Conservation (phyloP, 2,888 invertebrate species). For the Dolomedes plantarius region DNA sequence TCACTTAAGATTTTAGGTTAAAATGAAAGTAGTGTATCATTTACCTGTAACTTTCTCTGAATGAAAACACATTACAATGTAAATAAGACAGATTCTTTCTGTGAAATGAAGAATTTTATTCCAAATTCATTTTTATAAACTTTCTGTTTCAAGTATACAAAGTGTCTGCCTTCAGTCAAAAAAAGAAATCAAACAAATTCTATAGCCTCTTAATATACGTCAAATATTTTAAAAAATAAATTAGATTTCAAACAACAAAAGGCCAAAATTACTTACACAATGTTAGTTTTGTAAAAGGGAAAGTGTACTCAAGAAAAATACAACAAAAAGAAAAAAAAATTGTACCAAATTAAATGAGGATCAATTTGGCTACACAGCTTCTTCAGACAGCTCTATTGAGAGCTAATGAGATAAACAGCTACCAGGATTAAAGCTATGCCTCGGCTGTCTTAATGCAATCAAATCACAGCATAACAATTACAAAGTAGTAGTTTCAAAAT, state of each 20-base stretch:
- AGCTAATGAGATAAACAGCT: conserved; percentile 30
- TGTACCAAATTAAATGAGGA: conserved; percentile 8
- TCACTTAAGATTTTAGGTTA: too few species aligned
- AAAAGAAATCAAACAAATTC: conserved; percentile 53
- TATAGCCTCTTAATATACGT: conserved; percentile 46
- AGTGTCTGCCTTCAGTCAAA: conserved; percentile 72
- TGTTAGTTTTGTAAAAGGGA: conserved; percentile 54
- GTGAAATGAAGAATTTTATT: conserved; percentile 72
- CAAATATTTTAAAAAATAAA: conserved; percentile 60
- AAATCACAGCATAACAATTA: conserved; percentile 71
- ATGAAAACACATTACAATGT: too few species aligned
- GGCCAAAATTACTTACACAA: conserved; percentile 55
- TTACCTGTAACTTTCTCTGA: too few species aligned
- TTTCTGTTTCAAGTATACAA: conserved; percentile 71
- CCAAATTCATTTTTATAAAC: conserved; percentile 70
- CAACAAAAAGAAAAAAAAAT: not conserved
- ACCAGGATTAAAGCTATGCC: conserved; percentile 59
- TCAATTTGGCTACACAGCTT: conserved; percentile 15
- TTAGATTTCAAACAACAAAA: conserved; percentile 64
- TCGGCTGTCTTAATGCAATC: conserved; percentile 58
- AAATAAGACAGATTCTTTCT: conserved; percentile 20
- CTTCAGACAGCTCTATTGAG: not conserved
- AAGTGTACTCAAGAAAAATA: conserved; percentile 37
- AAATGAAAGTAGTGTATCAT: too few species aligned
- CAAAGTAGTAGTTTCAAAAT: conserved; percentile 57